Evolutionary conservation across 2,797 vertebrate genomes (phyloP).

Genomic region (Austrolebias charrua): DNA sequence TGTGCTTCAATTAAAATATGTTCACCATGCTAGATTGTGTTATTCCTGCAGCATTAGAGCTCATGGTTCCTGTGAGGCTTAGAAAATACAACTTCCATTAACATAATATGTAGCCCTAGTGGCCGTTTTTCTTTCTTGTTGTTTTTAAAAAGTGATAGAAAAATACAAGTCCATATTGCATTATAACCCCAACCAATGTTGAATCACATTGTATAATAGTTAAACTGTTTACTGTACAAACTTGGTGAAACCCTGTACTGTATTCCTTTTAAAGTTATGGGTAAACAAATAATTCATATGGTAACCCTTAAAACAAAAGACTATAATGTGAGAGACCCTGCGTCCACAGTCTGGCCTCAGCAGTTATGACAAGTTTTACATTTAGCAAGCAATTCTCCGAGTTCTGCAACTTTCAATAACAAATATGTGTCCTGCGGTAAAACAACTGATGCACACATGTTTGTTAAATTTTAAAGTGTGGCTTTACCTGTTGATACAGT

Average conservation of each 20-base stretch:
- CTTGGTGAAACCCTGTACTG: too few relatives aligned
- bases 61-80: slow-evolving; percentile 13
- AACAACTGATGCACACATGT: slow-evolving; percentile 21
- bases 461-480: not conserved
- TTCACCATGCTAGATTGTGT: slow-evolving; percentile 27
- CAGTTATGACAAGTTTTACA: not conserved
- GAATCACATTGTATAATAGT: not conserved
- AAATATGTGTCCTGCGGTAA: not conserved
- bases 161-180: not conserved
- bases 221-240: not conserved
- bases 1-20: slow-evolving; percentile 43
- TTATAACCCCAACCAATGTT: not conserved
- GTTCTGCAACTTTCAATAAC: not conserved
- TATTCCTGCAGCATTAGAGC: slow-evolving; percentile 4
- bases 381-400: not conserved
- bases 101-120: too few relatives aligned
- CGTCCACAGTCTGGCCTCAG: not conserved
- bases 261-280: too few relatives aligned
- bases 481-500: slow-evolving; percentile 88
- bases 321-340: not conserved
- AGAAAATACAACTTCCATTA: slow-evolving; percentile 5
- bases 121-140: too few relatives aligned
- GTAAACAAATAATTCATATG: not conserved
- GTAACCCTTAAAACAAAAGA: not conserved
- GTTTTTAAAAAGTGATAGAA: not conserved